These are phyloP conservation scores for Cladopsammia gracilis DNA, from an alignment of 64 coral and sea anemone genomes.

Conservation along the genomic window DNA sequence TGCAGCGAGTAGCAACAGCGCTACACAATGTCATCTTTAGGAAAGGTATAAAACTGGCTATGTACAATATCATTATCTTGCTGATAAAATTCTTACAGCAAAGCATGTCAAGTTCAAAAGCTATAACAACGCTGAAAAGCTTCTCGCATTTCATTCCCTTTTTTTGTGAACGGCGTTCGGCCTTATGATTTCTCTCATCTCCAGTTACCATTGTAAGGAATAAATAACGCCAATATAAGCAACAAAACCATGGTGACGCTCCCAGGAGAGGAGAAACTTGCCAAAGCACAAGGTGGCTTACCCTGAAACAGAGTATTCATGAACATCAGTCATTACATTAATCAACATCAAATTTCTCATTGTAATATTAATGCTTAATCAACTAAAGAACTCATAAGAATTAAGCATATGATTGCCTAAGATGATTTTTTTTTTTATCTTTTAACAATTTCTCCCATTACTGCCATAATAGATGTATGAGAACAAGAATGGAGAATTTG, in stretches of 20 bases:
- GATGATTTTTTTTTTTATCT: too few relatives aligned
- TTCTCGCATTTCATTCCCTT: too few relatives aligned
- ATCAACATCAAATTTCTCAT: too few relatives aligned
- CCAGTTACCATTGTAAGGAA: neutral
- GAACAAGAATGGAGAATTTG: too few relatives aligned
- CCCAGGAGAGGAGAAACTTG: neutral
- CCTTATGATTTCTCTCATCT: neutral
- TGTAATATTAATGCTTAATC: too few relatives aligned
- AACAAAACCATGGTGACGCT: neutral
- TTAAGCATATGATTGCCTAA: too few relatives aligned
- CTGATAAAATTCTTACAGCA: neutral
- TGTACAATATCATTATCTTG: neutral
- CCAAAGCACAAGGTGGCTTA: conserved; percentile 43
- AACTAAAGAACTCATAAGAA: too few relatives aligned
- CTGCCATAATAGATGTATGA: too few relatives aligned
- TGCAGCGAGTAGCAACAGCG: neutral
- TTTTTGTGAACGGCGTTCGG: too few relatives aligned
- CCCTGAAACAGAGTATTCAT: neutral
- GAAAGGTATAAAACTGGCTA: neutral
- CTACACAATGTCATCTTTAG: neutral
- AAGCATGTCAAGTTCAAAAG: too few relatives aligned
- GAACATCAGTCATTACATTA: neutral
- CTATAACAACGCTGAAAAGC: too few relatives aligned
- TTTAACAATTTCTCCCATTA: too few relatives aligned
- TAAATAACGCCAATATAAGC: neutral